Evolutionary conservation across 2,888 invertebrate species (phyloP), one percentile per base, ranked within the genome.

Genomic region (Chydorus sphaericus): DNA sequence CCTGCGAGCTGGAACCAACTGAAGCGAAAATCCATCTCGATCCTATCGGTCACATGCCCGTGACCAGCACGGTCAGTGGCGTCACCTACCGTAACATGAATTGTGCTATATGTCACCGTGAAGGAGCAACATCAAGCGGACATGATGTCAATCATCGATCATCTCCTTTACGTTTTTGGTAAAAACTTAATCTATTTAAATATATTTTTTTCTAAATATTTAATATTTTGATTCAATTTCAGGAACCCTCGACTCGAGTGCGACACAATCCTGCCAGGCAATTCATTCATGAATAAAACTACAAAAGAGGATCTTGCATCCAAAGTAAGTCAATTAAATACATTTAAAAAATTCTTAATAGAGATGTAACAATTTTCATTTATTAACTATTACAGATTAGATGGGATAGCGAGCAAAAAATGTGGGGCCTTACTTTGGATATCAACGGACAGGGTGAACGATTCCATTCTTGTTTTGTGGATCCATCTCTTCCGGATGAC

Each of bases 31-130:
- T 57, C 36, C 60, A 65, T 57, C 52, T 51, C 11, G 70, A 71
- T 61, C 70, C 70, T 7, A 58, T 70, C 56, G 62, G 64, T 6
- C 61, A 62, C 18, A 64, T 68, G 56, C 70, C 70, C 4, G 66
- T 69, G 29, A 70, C 69, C 7, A 67, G 66, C 59, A 62, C 63
- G 54, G 55, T 55, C 26, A 61, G 68, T 1, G 64, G 67, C 6
- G 58, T 67, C 55, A 61, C 53, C 4, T 63, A 61, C 52, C 58
- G 58, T n/a, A 72, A 71, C 60, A 63, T 67, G 48, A 69, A 66
- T 65, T 73, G 73, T 59, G 71, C 72, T 3, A 61, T 68, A 23
- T 73, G 73, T 61, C 69, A 73, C 61, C 64, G 64, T 3, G 71
- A 72, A 59, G 62, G 55, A 14, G 57, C 60, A 8, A 59, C 20